Percentiles rank a stretch among this genome's conserved stretches.
Evolutionary conservation across 2,113 vertebrate genomes (phyloP).

Genomic region (Melanerpes aurifrons): DNA sequence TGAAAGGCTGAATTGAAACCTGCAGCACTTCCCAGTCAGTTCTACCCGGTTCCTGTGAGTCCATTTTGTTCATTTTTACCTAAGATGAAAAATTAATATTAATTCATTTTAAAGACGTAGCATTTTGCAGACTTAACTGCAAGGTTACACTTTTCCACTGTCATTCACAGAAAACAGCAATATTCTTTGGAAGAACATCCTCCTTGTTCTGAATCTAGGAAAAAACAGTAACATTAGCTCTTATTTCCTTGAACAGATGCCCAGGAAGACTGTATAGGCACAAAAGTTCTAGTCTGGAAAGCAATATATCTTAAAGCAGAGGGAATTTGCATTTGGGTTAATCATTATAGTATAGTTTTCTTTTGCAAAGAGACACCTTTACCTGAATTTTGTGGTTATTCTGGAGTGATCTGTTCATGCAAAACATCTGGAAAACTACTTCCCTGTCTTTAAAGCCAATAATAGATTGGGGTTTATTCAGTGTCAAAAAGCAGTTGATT

Average conservation of each 20-base stretch:
- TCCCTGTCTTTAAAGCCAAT: background rate
- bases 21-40: background rate
- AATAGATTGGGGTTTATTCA: background rate
- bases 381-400: background rate
- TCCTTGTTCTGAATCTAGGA: background rate
- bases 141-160: background rate
- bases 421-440: constrained; percentile 39
- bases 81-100: background rate
- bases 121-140: background rate
- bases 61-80: background rate
- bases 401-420: background rate
- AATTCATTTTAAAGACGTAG: constrained; percentile 21
- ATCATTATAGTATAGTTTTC: background rate
- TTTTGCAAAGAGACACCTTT: constrained; percentile 28
- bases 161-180: background rate
- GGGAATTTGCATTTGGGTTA: constrained; percentile 3
- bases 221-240: background rate
- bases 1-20: background rate
- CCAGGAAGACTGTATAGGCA: background rate
- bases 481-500: background rate
- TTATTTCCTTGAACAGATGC: constrained; percentile 20
- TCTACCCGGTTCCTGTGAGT: background rate
- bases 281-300: background rate
- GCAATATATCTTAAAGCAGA: background rate
- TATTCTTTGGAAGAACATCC: background rate